Conservation (phyloP, 35 echinoderm and acorn worm genomes). For the Apostichopus parvimensis region DNA sequence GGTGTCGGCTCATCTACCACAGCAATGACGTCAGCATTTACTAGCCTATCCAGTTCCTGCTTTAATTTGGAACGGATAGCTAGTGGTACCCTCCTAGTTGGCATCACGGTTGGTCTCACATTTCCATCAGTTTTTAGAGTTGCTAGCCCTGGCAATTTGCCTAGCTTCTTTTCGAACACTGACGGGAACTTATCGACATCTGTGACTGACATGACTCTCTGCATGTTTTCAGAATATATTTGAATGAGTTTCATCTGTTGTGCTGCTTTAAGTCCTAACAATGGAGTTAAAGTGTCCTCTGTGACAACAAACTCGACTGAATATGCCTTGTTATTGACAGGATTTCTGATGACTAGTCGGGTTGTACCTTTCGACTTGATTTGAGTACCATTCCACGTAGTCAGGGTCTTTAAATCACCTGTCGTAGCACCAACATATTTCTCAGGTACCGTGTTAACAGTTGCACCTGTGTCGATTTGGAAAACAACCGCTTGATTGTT, state of each 20-base stretch:
- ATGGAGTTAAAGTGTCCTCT: constrained; percentile 6
- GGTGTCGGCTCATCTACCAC: constrained; percentile 46
- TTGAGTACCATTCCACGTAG: constrained; percentile 42
- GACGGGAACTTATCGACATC: not conserved
- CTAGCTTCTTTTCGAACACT: constrained; percentile 29
- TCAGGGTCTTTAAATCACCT: constrained; percentile 1
- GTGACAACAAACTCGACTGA: constrained; percentile 66
- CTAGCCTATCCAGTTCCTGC: constrained; percentile 45
- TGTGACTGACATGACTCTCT: constrained; percentile 6
- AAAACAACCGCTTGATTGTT: constrained; percentile 36
- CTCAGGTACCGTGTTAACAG: constrained; percentile 48
- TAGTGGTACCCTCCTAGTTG: constrained; percentile 40
- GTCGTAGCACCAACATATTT: constrained; percentile 2
- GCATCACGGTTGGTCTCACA: not conserved
- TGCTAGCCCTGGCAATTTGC: no score
- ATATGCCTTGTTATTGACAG: constrained; percentile 47
- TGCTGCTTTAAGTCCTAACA: constrained; percentile 7
- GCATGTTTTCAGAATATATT: constrained; percentile 47
- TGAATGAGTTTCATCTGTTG: constrained; percentile 53
- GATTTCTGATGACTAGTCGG: constrained; percentile 5
- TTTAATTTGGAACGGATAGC: constrained; percentile 20
- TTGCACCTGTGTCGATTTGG: constrained; percentile 43
- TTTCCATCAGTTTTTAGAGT: not conserved
- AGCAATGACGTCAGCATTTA: constrained; percentile 11
- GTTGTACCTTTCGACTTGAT: not conserved